Conservation (phyloP, 1,140 invertebrate genomes). For the Drosophila parabipectinata region DNA sequence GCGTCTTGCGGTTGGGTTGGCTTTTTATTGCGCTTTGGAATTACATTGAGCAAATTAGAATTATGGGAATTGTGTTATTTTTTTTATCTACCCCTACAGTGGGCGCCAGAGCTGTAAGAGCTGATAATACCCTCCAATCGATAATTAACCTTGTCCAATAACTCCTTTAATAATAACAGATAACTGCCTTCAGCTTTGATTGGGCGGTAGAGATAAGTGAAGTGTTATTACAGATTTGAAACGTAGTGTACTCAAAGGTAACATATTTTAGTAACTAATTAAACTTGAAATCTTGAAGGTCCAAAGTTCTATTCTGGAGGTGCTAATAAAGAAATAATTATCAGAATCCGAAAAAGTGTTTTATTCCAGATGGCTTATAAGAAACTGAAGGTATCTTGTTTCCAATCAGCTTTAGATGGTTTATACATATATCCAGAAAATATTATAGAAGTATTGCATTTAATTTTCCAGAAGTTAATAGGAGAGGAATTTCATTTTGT, state of each 20-base stretch:
- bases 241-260: constrained; percentile 3
- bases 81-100: constrained; percentile 35
- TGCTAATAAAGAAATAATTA: constrained; percentile 34
- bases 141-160: constrained; percentile 34
- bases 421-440: no score
- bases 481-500: background rate
- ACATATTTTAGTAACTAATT: constrained; percentile 28
- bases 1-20: constrained; percentile 13
- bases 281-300: constrained; percentile 23
- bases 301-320: background rate
- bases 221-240: background rate
- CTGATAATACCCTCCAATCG: constrained; percentile 18
- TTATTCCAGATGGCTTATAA: background rate
- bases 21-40: constrained; percentile 62
- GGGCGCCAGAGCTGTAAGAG: constrained; percentile 17
- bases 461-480: background rate
- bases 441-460: background rate
- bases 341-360: constrained; percentile 3
- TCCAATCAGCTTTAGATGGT: no score
- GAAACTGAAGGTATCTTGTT: background rate
- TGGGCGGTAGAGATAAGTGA: background rate
- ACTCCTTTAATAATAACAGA: constrained; percentile 20
- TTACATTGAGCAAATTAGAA: constrained; percentile 53
- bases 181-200: constrained; percentile 17
- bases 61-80: constrained; percentile 42